Evolutionary conservation across 2,113 vertebrate genomes (phyloP).

Genomic region (Megaleporinus macrocephalus): DNA sequence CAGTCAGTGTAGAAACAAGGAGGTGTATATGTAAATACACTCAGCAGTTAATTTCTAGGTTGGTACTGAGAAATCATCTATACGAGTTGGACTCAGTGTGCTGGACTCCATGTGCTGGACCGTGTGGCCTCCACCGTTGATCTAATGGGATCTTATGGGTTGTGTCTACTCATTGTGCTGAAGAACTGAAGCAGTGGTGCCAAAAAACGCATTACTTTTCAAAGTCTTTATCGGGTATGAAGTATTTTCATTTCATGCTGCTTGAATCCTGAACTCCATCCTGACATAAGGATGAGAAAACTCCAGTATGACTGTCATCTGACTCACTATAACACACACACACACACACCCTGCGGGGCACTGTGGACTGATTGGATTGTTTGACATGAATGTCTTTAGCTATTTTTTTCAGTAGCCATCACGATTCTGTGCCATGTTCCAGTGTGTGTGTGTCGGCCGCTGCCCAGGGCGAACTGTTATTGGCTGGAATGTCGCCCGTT

Average conservation of each 20-base stretch:
- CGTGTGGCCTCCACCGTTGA: too few relatives aligned
- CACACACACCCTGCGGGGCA: not conserved
- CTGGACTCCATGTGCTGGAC: too few relatives aligned
- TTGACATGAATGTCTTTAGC: not conserved
- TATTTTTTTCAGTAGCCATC: not conserved
- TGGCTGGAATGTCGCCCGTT: too few relatives aligned
- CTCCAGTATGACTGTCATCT: not conserved
- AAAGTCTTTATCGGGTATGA: not conserved
- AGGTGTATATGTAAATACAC: too few relatives aligned
- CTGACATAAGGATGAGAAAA: not conserved
- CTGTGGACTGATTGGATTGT: not conserved
- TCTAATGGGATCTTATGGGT: too few relatives aligned
- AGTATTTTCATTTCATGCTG: not conserved
- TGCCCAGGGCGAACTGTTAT: too few relatives aligned
- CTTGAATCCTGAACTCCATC: not conserved
- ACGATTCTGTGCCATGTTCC: not conserved
- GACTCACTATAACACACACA: slow-evolving; percentile 20
- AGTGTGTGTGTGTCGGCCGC: too few relatives aligned
- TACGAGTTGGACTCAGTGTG: too few relatives aligned
- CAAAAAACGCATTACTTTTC: not conserved
- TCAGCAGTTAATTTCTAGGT: too few relatives aligned
- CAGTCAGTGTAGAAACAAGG: too few relatives aligned
- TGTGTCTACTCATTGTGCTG: too few relatives aligned
- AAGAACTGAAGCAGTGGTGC: not conserved
- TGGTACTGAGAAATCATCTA: too few relatives aligned